A percentile compares a stretch with the other conserved stretches of the same genome.
phyloP scores from a whole-genome alignment of 2,888 invertebrate species.

The Pollenia griseotomentosa region DNA sequence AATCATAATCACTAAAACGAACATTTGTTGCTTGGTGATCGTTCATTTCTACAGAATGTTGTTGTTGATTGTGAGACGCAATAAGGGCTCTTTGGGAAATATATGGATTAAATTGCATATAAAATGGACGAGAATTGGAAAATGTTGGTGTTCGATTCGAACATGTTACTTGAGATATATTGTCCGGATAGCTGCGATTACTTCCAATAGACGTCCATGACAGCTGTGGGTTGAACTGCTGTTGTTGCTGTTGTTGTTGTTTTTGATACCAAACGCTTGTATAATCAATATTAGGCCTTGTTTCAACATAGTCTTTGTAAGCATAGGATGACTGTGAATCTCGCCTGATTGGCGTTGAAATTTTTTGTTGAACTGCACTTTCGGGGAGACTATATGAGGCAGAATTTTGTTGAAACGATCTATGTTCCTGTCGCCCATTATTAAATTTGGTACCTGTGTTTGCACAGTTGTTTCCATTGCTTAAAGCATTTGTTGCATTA shows the following conservation, averaged over 20 bases:
- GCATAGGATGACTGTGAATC: slow-evolving; percentile 71
- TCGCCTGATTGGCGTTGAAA: slow-evolving; percentile 66
- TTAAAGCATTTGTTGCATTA: slow-evolving; percentile 73
- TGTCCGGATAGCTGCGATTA: slow-evolving; percentile 69
- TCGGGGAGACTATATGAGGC: slow-evolving; percentile 23
- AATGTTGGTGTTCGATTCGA: slow-evolving; percentile 78
- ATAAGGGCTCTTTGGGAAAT: slow-evolving; percentile 76
- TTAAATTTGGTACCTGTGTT: slow-evolving; percentile 63
- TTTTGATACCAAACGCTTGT: slow-evolving; percentile 77
- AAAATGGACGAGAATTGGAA: slow-evolving; percentile 74
- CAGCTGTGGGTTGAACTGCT: slow-evolving; percentile 65
- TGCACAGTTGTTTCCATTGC: slow-evolving; percentile 69
- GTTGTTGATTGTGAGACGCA: slow-evolving; percentile 76
- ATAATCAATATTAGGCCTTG: slow-evolving; percentile 76
- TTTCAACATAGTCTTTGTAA: slow-evolving; percentile 68
- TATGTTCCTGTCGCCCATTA: slow-evolving; percentile 46
- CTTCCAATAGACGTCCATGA: slow-evolving; percentile 58
- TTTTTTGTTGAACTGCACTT: slow-evolving; percentile 34
- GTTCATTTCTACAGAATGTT: slow-evolving; percentile 65
- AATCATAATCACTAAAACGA: slow-evolving; percentile 74
- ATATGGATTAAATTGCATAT: slow-evolving; percentile 74
- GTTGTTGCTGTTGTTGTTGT: slow-evolving; percentile 59
- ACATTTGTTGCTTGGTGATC: slow-evolving; percentile 70
- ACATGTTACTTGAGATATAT: slow-evolving; percentile 69
- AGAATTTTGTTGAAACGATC: slow-evolving; percentile 19